phyloP scores from a whole-genome alignment of 1,140 invertebrate genomes.

The Mamestra configurata region DNA sequence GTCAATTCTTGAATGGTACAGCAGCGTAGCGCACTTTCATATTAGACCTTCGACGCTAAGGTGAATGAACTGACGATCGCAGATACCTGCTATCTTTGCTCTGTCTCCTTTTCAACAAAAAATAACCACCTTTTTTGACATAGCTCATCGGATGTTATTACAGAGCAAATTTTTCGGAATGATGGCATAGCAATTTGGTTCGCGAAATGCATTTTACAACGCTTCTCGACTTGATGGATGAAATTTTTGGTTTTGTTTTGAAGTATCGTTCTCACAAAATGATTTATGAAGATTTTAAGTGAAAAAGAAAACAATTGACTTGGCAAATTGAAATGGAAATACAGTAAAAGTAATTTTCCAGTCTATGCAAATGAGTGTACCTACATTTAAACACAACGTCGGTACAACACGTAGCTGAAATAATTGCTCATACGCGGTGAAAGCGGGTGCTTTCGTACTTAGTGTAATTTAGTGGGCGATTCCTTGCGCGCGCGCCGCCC shows the following conservation, averaged over 20 bases:
- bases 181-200: constrained; percentile 41
- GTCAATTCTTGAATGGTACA: constrained; percentile 47
- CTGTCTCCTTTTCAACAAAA: constrained; percentile 47
- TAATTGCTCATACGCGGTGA: constrained; percentile 18
- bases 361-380: not conserved
- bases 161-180: constrained; percentile 51
- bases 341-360: not conserved
- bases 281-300: not conserved
- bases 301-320: no score
- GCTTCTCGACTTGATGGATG: not conserved
- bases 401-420: constrained; percentile 2
- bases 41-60: constrained; percentile 49
- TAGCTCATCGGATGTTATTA: constrained; percentile 48
- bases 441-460: constrained; percentile 8
- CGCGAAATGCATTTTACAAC: constrained; percentile 27
- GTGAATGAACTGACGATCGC: constrained; percentile 49
- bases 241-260: not conserved
- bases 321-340: no score
- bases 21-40: constrained; percentile 44
- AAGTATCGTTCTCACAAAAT: not conserved
- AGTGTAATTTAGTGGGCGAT: constrained; percentile 35
- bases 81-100: constrained; percentile 50
- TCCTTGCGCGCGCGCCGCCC: not conserved
- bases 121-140: constrained; percentile 44
- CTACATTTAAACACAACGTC: not conserved